Evolutionary conservation across 2,888 invertebrate genomes (phyloP), one percentile per base, ranked within the genome.

Genomic region (Drosophila anomalipes): DNA sequence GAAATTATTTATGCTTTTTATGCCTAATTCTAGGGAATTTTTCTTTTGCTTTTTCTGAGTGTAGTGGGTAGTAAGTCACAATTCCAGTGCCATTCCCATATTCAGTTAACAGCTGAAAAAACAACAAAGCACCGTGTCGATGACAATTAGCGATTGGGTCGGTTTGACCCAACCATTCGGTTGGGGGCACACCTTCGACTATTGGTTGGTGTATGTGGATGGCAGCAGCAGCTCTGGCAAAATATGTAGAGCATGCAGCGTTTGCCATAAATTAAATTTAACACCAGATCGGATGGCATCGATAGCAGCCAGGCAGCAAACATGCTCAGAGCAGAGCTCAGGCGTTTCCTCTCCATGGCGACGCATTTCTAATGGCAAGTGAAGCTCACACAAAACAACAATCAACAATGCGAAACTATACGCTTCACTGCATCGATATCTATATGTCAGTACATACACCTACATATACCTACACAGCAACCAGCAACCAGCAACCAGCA

Each of bases 231-330:
- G 51, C 47, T 61, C 56, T 72, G 77, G 81, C 74, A 81, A 81
- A 85, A 85, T 90, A 88, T 86, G 89, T 89, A 89, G 90, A 89
- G 88, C 88, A 87, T 87, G 87, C 77, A 84, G 77, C 89, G 79
- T 87, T 87, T 87, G 90, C 87, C 91, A 88, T 88, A 88, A 88
- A 88, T 88, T 88, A 91, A 91, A 91, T 87, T 90, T 87, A 88
- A 90, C 86, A 90, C 89, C 82, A 89, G 86, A 86, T 86, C 84
- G 84, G 79, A 59, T 68, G 73, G 56, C 73, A 79, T 68, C 79
- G 91, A 90, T 86, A 86, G 74, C 70, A 16, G 19, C 14, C n/a
- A 22, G n/a, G 54, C 72, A 35, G 47, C 47, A 10, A 47, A 30
- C 58, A 41, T 35, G 54, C 35, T 30, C 54, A 14, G 28, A 52